Evolutionary conservation across 2,113 vertebrate species (phyloP), one percentile per base, ranked within the genome.

Genomic region (Eleginops maclovinus): DNA sequence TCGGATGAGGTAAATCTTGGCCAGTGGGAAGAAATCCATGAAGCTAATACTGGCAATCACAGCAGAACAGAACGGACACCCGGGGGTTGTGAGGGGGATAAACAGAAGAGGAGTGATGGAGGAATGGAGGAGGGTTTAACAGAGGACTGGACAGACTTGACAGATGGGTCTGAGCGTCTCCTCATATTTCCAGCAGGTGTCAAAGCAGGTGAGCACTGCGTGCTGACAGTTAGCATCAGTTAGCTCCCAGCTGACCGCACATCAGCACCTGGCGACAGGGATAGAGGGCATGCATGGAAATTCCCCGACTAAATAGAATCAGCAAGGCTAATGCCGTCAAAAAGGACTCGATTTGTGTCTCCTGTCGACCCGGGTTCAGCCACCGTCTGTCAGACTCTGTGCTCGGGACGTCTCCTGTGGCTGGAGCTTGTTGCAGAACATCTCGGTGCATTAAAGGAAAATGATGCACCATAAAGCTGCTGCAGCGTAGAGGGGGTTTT

Each of bases 1-100:
- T 89, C 79, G 74, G 77, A 87, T 77, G 60, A 82, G 65, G 80
- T 72, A 50, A 80, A 77, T 81, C 79, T 85, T 74, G 66, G 72
- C 76, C 58, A 44, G 71, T 72, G 78, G 89, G 83, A 77, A 68
- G 66, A 65, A 77, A 82, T 74, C 71, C 63, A 53, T 26, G 19
- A 43, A 4, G 16, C 72, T 69, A 76, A 88, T 78, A 64, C 70
- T 79, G 76, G 77, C 72, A 83, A 87, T 88, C 66, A 59, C 53
- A 69, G 61, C 63, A 26, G 54, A 82, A 79, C 70, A 83, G 83
- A 81, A 41, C 19, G 1, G 62, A 77, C 72, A 77, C 50, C 21
- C 15, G 66, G 66, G 31, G 46, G 71, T 60, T 13, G 44, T 62
- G 49, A 1, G 28, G 58, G 21, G 55, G 61, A 59, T 54, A 61